Evolutionary conservation across 2,113 vertebrate genomes (phyloP), one percentile per base, ranked within the genome.

Genomic region (Melospiza georgiana): DNA sequence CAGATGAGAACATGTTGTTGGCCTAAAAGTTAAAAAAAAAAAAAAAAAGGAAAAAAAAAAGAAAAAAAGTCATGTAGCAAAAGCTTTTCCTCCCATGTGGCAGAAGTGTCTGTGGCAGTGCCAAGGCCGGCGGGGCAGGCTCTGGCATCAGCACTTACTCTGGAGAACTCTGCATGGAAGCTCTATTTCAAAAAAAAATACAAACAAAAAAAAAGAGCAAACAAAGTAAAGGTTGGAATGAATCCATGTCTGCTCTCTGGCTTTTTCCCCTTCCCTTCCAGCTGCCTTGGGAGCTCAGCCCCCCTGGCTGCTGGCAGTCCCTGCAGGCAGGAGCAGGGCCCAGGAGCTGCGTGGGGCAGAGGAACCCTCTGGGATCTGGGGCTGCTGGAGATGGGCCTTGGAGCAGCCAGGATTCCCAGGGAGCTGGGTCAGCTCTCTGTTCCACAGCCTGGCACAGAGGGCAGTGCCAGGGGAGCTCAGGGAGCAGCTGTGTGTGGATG

Each of bases 171-270:
- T 96, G 94, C 95, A 96, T 93, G 94, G 97, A 97, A 95, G 96
- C 86, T 83, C 43, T 77, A 68, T 84, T 96, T 58, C 67, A 80
- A 71, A 76, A 51, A 51, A 65, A 51, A 65, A 55, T 23, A n/a
- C n/a, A 68, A 75, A 82, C 55, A 79, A 81, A 74, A 89, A 89
- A 89, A 83, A 77, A 90, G 43, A 84, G 90, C 84, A 92, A 96
- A 93, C 92, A 33, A 90, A 98, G 97, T 98, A 98, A 98, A 98
- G 92, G 94, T 97, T 96, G 96, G 93, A 97, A 93, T 97, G 93
- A 94, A 95, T 83, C 28, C 1, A 19, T 65, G 87, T 94, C 86
- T 96, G 19, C 52, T 83, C 83, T 87, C 24, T 84, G 68, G 67
- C 68, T 91, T 93, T 95, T 73, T 97, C 69, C 68, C 7, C 5